A percentile compares a stretch with the other conserved stretches of the same genome.
Evolutionary conservation across 2,888 invertebrate species (phyloP).

Genomic region (Trachelus tabidus): DNA sequence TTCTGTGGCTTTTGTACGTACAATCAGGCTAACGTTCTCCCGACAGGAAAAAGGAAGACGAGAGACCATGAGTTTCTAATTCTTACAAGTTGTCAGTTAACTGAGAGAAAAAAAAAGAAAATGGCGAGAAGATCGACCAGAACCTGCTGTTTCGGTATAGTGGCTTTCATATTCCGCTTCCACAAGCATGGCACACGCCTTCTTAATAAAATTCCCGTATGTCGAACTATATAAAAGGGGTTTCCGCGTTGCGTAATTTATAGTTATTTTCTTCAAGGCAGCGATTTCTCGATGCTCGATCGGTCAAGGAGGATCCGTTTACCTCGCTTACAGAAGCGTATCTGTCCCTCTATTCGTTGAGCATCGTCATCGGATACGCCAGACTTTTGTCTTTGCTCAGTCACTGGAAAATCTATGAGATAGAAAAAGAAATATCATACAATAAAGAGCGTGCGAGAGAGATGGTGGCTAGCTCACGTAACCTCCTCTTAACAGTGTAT

Average conservation of each 20-base stretch:
- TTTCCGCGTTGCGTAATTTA: background rate
- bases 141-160: background rate
- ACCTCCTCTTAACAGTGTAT: background rate
- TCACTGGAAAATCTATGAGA: slow-evolving; percentile 24
- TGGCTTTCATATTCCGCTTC: background rate
- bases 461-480: background rate
- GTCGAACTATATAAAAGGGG: background rate
- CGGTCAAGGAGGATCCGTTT: background rate
- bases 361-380: background rate
- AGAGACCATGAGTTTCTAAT: background rate
- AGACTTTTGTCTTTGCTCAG: slow-evolving; percentile 24
- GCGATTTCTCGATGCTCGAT: background rate
- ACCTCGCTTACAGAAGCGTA: background rate
- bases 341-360: background rate
- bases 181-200: background rate
- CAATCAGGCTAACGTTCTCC: background rate
- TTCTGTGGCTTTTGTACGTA: no score
- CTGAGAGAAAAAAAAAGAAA: background rate
- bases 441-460: background rate
- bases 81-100: background rate
- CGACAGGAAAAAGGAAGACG: background rate
- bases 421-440: background rate
- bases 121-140: background rate
- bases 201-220: background rate
- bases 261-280: background rate